phyloP scores from a whole-genome alignment of 2,797 vertebrate genomes.

The Acanthis flammea region DNA sequence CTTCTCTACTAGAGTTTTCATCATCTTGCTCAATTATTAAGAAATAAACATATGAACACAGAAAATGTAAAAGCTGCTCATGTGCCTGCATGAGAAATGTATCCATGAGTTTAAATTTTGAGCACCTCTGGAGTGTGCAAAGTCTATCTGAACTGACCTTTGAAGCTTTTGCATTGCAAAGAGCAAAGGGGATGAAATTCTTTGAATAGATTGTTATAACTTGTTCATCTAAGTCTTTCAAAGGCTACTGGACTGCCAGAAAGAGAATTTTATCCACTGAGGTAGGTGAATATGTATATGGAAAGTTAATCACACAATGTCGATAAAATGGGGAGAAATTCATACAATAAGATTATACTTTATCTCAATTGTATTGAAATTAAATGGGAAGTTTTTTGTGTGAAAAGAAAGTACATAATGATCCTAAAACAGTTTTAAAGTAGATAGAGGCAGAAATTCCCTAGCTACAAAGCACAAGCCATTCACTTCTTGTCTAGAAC shows the following conservation, averaged over 20 bases:
- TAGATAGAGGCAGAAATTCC: background rate
- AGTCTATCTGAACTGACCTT: conserved; percentile 27
- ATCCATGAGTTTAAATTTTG: background rate
- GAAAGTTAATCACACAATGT: background rate
- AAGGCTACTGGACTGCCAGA: background rate
- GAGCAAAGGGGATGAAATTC: background rate
- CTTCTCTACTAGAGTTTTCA: background rate
- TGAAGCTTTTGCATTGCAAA: conserved; percentile 1
- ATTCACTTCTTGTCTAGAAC: background rate
- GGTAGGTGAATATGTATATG: background rate
- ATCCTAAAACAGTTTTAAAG: background rate
- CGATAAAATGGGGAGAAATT: background rate
- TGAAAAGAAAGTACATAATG: background rate
- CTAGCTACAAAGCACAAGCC: background rate
- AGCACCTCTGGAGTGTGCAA: background rate
- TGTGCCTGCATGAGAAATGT: background rate
- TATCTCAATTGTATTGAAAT: background rate
- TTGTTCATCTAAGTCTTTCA: conserved; percentile 8
- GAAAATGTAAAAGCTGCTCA: background rate
- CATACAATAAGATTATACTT: background rate
- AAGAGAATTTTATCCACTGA: background rate
- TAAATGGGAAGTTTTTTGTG: background rate
- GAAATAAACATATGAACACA: background rate
- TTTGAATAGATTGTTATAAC: background rate
- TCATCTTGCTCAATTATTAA: background rate